Evolutionary conservation across 2,888 invertebrate species (phyloP), one percentile per base, ranked within the genome.

Genomic region (Napeogenes inachia): DNA sequence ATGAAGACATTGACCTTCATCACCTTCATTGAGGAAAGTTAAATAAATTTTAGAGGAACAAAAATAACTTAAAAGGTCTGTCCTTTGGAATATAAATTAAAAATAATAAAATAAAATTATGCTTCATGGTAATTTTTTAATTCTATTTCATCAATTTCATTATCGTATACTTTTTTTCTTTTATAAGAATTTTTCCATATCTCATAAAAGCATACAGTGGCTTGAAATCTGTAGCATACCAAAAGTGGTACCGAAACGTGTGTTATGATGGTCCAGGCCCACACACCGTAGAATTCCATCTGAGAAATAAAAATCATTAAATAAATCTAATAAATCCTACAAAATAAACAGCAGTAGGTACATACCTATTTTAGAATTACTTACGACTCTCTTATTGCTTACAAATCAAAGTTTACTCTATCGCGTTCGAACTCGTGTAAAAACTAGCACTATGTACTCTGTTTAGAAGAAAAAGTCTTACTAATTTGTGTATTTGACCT

Each of bases 101-200:
- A 65, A 66, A 57, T 63, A 65, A 58, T 30, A 61, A 50, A 55
- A 13, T 42, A 21, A 13, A 55, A 66, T 70, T 83, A 87, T 4
- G 87, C 84, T 55, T 75, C 72, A 69, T 87, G 82, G 68, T 81
- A 79, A 71, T 75, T 84, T 72, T 87, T 89, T 77, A 87, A 81
- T 82, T 89, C 89, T 59, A 88, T 72, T 67, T 85, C 84, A 68
- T 85, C 83, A 30, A 72, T 64, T 57, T 72, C 67, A 42, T 70
- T 64, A 30, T 75, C 73, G 38, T 66, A 75, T 64, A 81, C 76
- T 73, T 82, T 86, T 60, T 81, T 84, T 69, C 81, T 87, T 75
- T 94, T 94, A 81, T 94, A 95, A 0, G 94, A 93, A 71, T 93
- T 92, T 73, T 94, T 95, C 95, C 95, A 95, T 67, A 95, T 94